These are phyloP conservation scores for Cinclus cinclus DNA, from an alignment of 2,113 vertebrate species.

Conservation along the genomic window DNA sequence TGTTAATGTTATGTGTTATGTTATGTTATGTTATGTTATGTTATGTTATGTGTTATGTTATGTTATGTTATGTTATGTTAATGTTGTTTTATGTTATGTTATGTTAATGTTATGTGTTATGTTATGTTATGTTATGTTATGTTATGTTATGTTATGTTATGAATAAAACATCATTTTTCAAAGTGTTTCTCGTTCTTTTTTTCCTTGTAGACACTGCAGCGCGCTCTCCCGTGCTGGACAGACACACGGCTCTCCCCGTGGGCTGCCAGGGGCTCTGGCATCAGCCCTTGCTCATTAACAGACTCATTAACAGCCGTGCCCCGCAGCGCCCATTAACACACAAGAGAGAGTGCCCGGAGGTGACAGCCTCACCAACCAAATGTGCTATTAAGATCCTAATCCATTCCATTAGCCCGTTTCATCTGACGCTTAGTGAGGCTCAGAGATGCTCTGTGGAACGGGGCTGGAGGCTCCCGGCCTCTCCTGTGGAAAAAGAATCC, in stretches of 20 bases:
- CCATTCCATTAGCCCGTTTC: constrained; percentile 34
- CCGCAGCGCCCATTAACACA: constrained; percentile 23
- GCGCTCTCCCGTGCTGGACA: neutral
- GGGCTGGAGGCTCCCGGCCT: neutral
- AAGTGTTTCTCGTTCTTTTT: neutral
- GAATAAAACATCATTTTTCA: too few species aligned
- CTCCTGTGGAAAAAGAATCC: neutral
- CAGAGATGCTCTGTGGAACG: neutral
- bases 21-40: too few species aligned
- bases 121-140: too few species aligned
- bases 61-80: too few species aligned
- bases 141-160: too few species aligned
- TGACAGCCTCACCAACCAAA: constrained; percentile 39
- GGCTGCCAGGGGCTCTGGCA: neutral
- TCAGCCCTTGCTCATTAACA: neutral
- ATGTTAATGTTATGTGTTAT: too few species aligned
- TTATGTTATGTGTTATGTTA: too few species aligned
- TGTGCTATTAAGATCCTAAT: constrained; percentile 47
- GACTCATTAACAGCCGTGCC: neutral
- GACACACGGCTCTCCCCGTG: neutral
- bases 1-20: too few species aligned
- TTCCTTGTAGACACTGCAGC: neutral
- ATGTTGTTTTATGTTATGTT: too few species aligned
- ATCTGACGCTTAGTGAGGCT: constrained; percentile 23
- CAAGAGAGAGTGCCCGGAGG: neutral